A percentile compares a stretch with the other conserved stretches of the same genome.
phyloP scores from a whole-genome alignment of 2,888 invertebrate species.

The Iphiclides podalirius region DNA sequence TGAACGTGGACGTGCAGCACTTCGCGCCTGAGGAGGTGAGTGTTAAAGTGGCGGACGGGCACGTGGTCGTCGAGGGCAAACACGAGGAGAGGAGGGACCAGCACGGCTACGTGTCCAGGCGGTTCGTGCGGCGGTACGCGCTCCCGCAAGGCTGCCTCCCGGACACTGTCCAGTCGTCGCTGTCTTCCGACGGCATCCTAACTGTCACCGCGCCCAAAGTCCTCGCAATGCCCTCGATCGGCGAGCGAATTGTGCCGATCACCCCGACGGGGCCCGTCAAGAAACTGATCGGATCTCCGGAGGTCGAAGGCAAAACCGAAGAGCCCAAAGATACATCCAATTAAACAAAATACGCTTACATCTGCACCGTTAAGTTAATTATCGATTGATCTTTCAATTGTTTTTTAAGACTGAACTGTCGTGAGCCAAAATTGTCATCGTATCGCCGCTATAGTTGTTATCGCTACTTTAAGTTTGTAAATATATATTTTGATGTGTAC shows the following conservation, averaged over 20 bases:
- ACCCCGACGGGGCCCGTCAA: slow-evolving; percentile 80
- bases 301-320: slow-evolving; percentile 21
- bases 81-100: slow-evolving; percentile 88
- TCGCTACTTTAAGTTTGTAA: slow-evolving; percentile 26
- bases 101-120: slow-evolving; percentile 86
- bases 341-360: too few relatives aligned
- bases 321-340: slow-evolving; percentile 21
- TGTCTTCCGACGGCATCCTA: slow-evolving; percentile 88
- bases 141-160: slow-evolving; percentile 87
- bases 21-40: slow-evolving; percentile 87
- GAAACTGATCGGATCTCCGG: slow-evolving; percentile 43
- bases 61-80: slow-evolving; percentile 86
- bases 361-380: neutral
- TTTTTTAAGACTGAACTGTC: slow-evolving; percentile 49
- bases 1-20: slow-evolving; percentile 87
- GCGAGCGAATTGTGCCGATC: slow-evolving; percentile 81
- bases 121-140: slow-evolving; percentile 86
- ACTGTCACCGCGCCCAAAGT: slow-evolving; percentile 85
- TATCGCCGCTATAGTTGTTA: slow-evolving; percentile 27
- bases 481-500: slow-evolving; percentile 7
- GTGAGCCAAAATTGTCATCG: slow-evolving; percentile 25
- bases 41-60: slow-evolving; percentile 85
- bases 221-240: slow-evolving; percentile 56
- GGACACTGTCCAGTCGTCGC: slow-evolving; percentile 84
- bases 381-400: slow-evolving; percentile 11